A percentile compares a stretch with the other conserved stretches of the same genome.
Conservation (phyloP, 2,797 vertebrate genomes). For the Tinamus major region DNA sequence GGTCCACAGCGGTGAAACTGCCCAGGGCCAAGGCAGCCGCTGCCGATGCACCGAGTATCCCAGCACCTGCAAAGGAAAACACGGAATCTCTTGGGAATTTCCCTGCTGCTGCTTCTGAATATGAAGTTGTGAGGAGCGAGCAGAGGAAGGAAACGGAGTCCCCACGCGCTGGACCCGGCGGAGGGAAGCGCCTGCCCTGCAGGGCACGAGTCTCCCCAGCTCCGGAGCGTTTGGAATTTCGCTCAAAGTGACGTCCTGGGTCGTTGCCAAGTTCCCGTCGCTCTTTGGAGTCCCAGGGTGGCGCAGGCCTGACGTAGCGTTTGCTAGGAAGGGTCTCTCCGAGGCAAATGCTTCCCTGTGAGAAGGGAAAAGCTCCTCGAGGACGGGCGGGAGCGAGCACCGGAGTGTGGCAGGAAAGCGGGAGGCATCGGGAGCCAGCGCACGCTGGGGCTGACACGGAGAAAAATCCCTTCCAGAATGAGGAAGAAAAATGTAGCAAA, state of each 20-base stretch:
- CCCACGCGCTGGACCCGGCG: background rate
- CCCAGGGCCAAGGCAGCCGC: too few relatives aligned
- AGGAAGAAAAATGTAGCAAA: background rate
- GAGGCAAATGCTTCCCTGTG: background rate
- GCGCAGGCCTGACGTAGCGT: background rate
- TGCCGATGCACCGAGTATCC: too few relatives aligned
- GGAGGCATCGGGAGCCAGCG: background rate
- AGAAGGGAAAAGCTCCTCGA: background rate
- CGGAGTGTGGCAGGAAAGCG: background rate
- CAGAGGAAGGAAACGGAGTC: background rate
- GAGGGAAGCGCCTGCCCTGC: background rate
- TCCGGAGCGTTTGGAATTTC: background rate
- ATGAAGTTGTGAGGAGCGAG: background rate
- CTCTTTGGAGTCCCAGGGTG: background rate
- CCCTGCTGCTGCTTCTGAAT: background rate
- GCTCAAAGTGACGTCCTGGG: background rate
- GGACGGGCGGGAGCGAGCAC: background rate
- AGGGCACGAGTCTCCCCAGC: background rate
- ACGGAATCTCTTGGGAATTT: background rate
- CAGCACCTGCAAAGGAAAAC: too few relatives aligned
- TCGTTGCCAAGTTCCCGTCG: conserved; percentile 5
- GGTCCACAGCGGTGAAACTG: too few relatives aligned
- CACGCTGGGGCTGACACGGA: background rate
- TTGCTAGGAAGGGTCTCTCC: background rate
- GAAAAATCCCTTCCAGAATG: background rate